Conservation (phyloP, 2,888 invertebrate genomes). For the Tetragonula carbonaria region DNA sequence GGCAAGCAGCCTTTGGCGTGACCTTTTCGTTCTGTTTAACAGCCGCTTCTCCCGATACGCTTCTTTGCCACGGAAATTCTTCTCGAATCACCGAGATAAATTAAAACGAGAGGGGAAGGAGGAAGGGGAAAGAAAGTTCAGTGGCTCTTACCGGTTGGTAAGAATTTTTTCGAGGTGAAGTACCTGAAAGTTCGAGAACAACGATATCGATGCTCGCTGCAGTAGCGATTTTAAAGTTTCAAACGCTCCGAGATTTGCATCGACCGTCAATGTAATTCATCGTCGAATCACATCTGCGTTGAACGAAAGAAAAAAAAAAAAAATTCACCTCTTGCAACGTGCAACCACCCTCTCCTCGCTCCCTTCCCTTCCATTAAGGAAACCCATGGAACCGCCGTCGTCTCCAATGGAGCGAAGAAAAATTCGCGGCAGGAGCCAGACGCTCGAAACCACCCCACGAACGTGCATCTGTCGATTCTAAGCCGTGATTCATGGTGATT, state of each 20-base stretch:
- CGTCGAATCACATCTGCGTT: too few species aligned
- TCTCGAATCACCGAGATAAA: constrained; percentile 29
- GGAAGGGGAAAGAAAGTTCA: neutral
- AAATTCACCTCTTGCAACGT: neutral
- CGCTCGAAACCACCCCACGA: constrained; percentile 38
- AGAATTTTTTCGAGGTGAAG: neutral
- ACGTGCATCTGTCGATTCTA: constrained; percentile 54
- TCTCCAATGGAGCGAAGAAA: constrained; percentile 24
- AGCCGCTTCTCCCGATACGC: neutral
- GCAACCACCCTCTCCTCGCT: neutral
- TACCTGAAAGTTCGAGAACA: too few species aligned
- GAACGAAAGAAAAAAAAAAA: too few species aligned
- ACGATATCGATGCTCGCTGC: too few species aligned
- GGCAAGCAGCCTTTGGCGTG: constrained; percentile 6
- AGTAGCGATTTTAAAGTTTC: too few species aligned
- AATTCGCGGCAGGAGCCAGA: constrained; percentile 15
- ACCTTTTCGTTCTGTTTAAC: constrained; percentile 22
- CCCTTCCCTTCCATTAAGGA: neutral
- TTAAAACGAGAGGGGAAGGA: neutral
- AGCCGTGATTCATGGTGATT: constrained; percentile 69
- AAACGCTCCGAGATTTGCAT: too few species aligned
- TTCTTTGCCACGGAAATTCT: neutral
- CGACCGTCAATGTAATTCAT: neutral
- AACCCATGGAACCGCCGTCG: neutral
- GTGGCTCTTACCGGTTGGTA: neutral